Evolutionary conservation across 2,113 vertebrate genomes (phyloP), one percentile per base, ranked within the genome.

Genomic region (Pachypanchax playfairii): DNA sequence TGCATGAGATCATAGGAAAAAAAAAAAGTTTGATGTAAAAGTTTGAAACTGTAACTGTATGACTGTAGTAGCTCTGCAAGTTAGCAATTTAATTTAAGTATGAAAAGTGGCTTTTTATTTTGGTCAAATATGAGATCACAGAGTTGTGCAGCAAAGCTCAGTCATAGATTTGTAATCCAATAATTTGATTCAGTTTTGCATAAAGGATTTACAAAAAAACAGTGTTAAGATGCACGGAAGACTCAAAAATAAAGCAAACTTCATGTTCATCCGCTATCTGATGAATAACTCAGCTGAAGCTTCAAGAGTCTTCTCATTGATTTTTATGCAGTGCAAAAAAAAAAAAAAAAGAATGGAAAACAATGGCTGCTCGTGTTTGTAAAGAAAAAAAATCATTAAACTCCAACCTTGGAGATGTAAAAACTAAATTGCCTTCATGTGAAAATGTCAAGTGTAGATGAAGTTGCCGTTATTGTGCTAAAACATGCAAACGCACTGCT

Each of bases 361-460:
- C 39, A 58, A 47, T 36, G 17, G 47, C 28, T 28, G 26, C 48
- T 55, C n/a, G 39, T 8, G 28, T 49, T 13, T 14, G 33, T 39
- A 26, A 48, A 15, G 10, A n/a, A 6, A 9, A 29, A n/a, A 9
- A 29, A n/a, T 14, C 28, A 7, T 42, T 69, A 12, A 51, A 53
- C 44, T 41, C 22, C 18, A 46, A 15, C 55, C 43, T 38, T 38
- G n/a, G 25, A 59, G 53, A 61, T 17, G 38, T 31, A 38, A 74
- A 35, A 61, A n/a, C 15, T 35, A 36, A 51, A 43, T 20, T 38
- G 44, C 58, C 17, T 61, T 24, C 33, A 26, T 26, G 31, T 60
- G 31, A 36, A 48, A 48, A 61, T 61, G 33, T 49, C 44, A 61
- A 48, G 33, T 28, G 33, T 18, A 20, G 31, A 48, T 47, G 43